Evolutionary conservation across 2,888 invertebrate genomes (phyloP).

Genomic region (Lydus trimaculatus): DNA sequence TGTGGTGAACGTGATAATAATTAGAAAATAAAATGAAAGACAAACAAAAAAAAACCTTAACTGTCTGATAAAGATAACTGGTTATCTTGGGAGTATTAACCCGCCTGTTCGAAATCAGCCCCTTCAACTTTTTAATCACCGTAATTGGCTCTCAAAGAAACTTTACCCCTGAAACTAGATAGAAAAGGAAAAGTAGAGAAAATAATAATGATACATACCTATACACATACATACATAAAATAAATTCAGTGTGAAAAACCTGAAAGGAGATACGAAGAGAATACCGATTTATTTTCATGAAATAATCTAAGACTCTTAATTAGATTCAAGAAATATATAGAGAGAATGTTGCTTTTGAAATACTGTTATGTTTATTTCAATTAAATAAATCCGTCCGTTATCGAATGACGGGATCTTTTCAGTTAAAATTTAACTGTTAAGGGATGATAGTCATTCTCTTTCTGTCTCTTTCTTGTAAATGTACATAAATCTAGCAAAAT

Average conservation of each 20-base stretch:
- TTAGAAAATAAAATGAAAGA: slow-evolving; percentile 8
- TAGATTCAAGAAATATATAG: slow-evolving; percentile 46
- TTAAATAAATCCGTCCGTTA: slow-evolving; percentile 53
- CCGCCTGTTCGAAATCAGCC: not conserved
- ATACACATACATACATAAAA: too few relatives aligned
- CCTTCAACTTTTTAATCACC: slow-evolving; percentile 41
- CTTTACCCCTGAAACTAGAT: slow-evolving; percentile 16
- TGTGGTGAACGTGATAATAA: slow-evolving; percentile 3
- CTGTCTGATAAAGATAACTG: not conserved
- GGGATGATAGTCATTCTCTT: slow-evolving; percentile 20
- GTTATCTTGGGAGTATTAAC: not conserved
- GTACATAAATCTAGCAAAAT: slow-evolving; percentile 21
- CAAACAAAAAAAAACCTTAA: not conserved
- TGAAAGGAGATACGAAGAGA: slow-evolving; percentile 31
- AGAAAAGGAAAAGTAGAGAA: not conserved
- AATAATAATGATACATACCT: not conserved
- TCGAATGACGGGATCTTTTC: slow-evolving; percentile 40
- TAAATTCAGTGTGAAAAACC: slow-evolving; percentile 31
- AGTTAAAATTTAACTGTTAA: slow-evolving; percentile 7
- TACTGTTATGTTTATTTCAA: slow-evolving; percentile 57
- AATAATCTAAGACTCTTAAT: slow-evolving; percentile 53
- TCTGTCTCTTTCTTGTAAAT: slow-evolving; percentile 37
- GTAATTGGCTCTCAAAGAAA: slow-evolving; percentile 42
- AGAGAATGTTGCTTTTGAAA: slow-evolving; percentile 43
- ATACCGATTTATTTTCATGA: slow-evolving; percentile 47